Base-by-base conservation (phyloP, 2,113 vertebrate species). In the Rhodinocichla rosea region DNA sequence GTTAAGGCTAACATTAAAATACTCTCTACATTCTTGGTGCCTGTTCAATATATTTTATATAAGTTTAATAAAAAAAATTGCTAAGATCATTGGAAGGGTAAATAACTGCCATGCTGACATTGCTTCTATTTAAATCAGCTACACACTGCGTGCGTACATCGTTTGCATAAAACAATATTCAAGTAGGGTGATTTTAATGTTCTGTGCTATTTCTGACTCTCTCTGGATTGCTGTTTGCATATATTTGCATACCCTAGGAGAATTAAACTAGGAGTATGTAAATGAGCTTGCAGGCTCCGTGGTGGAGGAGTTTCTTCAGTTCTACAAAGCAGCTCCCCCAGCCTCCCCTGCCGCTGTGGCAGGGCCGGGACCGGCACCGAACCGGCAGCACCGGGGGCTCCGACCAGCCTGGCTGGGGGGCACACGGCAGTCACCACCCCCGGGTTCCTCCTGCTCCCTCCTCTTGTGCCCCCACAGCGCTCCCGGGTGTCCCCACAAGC, bases 181-280 rank as follows among this genome's bases (percentile, higher is more conserved):
- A 99, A 98, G 98, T 96, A 97, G 98, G 98, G 98, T 98, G 98
- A 98, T 99, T 99, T 98, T 98, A 99, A 99, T 99, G 98, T 98
- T 98, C 98, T 98, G 98, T 99, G 98, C 99, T 99, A 99, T 99
- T 99, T 99, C 99, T 99, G 99, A 99, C 98, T 99, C 99, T 99
- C 99, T 98, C 98, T 99, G 99, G 99, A 99, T 99, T 97, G 98
- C 98, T 99, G 98, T 99, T 99, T 99, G 99, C 99, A 99, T 99
- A 99, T 97, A 99, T 99, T 99, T 99, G 99, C 99, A 99, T 99
- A 99, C 98, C 99, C 99, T 98, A 98, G 98, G 99, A 99, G 99
- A 99, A 99, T 99, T 99, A 99, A 99, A 97, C 98, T 96, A 97
- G 98, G 98, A 99, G 99, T 99, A 99, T 99, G 99, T 98, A 99